Evolutionary conservation across 2,888 invertebrate genomes (phyloP), one percentile per base, ranked within the genome.

Genomic region (Blera fallax): DNA sequence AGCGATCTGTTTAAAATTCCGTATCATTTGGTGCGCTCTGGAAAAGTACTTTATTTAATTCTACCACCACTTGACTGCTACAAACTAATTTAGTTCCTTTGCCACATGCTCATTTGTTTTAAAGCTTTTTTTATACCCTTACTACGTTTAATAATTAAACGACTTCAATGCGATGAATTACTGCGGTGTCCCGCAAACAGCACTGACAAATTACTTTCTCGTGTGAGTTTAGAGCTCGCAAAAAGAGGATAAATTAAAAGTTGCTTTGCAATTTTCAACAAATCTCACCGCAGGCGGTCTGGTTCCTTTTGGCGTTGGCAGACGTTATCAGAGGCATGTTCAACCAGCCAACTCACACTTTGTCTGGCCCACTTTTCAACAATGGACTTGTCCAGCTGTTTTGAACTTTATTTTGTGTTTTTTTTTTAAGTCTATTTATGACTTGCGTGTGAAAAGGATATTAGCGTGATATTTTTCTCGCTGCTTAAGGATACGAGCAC

Each of bases 131-230:
- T 24, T 3, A 24, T 24, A 24, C 2, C 11, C 43, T 11, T 24
- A 24, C 24, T 24, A 4, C 24, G 4, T 24, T 24, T 24, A 4
- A 24, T 24, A 4, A 24, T 24, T 24, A 3, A 24, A 24, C 4
- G 24, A 24, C 24, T 24, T 24, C 24, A 4, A 24, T 24, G 24
- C 4, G 24, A 24, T 24, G 4, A 24, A 24, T 24, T 3, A 24
- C 4, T 24, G 24, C 24, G 52, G 64, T 54, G 50, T 50, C 27
- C 34, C 56, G 45, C 50, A 65, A 72, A 67, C 29, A 60, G 58
- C 52, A 40, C 72, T 83, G 70, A 78, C 82, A 83, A 83, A 83
- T 83, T 78, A 60, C 78, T 72, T 72, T 78, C 78, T 54, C 78
- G 78, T 83, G 72, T 72, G 65, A 67, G 60, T 78, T 77, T 65